Base-by-base conservation (phyloP, 2,797 vertebrate genomes). In the Columba guinea region DNA sequence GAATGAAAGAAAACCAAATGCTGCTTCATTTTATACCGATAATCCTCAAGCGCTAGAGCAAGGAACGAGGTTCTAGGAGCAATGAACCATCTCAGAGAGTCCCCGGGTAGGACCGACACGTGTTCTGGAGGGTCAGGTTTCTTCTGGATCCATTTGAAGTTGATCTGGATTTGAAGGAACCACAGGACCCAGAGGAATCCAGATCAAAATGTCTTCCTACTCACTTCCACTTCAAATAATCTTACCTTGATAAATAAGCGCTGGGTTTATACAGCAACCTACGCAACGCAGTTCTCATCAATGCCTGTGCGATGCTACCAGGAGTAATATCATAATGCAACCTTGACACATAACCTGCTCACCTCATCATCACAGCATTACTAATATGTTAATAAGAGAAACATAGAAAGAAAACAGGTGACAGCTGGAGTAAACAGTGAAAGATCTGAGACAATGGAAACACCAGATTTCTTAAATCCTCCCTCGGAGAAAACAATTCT, bases 401-500 rank as follows among this genome's bases (percentile, higher is more conserved):
- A 52, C 41, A 58, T 3, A 9, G 58, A 77, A 71, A 58, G 44
- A 70, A 59, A 78, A 6, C 64, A 95, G 74, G 82, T 91, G 94
- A 87, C 77, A 90, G 70, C 75, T 87, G 74, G 49, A 67, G 44
- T 30, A 27, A 78, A 39, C 73, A 93, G 70, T 9, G 53, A 70
- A 63, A 55, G 64, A 26, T 6, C 22, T 30, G 49, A 87, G 74
- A 51, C 59, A 90, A 87, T 37, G 96, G 77, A 78, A 96, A 49
- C 28, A 34, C 24, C 39, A 39, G 4, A 41, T 75, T 90, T 37
- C 81, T 94, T 24, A 92, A 60, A 89, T 68, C 68, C 63, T 41
- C 37, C 89, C 75, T 27, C 76, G 82, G 73, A 90, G 71, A 83
- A 90, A 56, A 77, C 70, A 68, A 46, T 90, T 96, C 86, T 73